Base-by-base conservation (phyloP, 2,888 invertebrate genomes). In the Pseudococcus viburni region DNA sequence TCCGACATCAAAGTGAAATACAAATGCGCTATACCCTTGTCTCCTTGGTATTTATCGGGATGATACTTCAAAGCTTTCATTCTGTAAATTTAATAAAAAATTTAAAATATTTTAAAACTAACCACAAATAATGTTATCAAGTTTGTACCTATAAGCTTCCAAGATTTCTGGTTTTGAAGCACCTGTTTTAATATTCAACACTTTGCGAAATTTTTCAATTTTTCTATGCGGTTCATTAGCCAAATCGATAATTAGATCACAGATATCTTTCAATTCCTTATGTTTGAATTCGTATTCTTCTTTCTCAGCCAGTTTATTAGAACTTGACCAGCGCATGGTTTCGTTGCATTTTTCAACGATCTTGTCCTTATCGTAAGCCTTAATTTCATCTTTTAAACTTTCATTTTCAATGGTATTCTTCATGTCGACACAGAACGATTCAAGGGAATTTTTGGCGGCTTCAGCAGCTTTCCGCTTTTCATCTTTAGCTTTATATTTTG, bases 341-440 rank as follows among this genome's bases (percentile, higher is more conserved):
- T 97, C 97, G 90, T 96, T 96, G 93, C 97, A 97, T 92, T 97
- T 97, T 91, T 97, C 96, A 91, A 95, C 91, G 91, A 97, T 96
- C 85, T 93, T 94, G 90, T 94, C 95, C 92, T 96, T 96, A 92
- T 98, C 98, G 0, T 95, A 17, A 55, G 83, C 83, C n/a, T 83
- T 83, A n/a, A 91, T 95, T 98, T 86, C 89, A 33, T 89, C 89
- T 93, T 98, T 98, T 90, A 98, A 93, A 92, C 98, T 98, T 90
- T 98, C 98, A 91, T 98, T 99, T 91, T 99, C 98, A 92, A 96
- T 95, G 89, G 96, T 96, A 90, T 96, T 95, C 94, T 99, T 99
- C 95, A 99, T 97, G 94, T 96, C 96, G 93, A 96, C 98, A 92
- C 96, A 95, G 92, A 97, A 98, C 0, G 96, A 95, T 92, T 98